Evolutionary conservation across 2,888 invertebrate genomes (phyloP).

Genomic region (Steinernema carpocapsae): DNA sequence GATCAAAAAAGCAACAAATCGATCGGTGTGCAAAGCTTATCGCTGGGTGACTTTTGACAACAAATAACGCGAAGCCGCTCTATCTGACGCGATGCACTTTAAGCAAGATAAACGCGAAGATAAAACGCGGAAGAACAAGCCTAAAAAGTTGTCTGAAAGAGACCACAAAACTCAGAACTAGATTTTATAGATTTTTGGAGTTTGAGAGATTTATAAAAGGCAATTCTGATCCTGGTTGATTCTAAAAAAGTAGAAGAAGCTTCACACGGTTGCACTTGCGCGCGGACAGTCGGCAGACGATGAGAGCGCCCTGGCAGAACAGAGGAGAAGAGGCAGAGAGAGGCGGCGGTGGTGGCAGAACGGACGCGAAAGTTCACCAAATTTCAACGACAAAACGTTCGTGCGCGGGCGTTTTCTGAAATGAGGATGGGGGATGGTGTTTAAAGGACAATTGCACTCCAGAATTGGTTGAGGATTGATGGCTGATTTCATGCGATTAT

Average conservation of each 20-base stretch:
- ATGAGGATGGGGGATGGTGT: too few relatives aligned
- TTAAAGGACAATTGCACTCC: too few relatives aligned
- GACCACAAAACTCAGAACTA: neutral
- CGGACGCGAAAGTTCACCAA: constrained; percentile 17
- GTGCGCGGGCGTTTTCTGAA: too few relatives aligned
- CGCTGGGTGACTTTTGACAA: too few relatives aligned
- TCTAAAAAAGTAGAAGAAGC: neutral
- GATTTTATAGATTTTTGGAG: neutral
- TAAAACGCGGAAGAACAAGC: neutral
- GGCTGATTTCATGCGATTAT: too few relatives aligned
- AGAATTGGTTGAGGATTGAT: too few relatives aligned
- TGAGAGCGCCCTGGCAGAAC: neutral
- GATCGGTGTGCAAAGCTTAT: too few relatives aligned
- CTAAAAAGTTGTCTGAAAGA: neutral
- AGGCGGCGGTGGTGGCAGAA: neutral
- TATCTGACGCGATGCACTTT: neutral
- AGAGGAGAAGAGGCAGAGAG: neutral
- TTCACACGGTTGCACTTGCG: neutral
- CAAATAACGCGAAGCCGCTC: neutral
- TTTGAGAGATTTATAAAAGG: too few relatives aligned
- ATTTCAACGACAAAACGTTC: constrained; percentile 25
- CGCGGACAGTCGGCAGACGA: neutral
- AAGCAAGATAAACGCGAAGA: neutral
- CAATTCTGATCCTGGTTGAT: too few relatives aligned
- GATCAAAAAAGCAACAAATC: constrained; percentile 28